Conservation (phyloP, 2,797 vertebrate species). For the Coilia nasus region DNA sequence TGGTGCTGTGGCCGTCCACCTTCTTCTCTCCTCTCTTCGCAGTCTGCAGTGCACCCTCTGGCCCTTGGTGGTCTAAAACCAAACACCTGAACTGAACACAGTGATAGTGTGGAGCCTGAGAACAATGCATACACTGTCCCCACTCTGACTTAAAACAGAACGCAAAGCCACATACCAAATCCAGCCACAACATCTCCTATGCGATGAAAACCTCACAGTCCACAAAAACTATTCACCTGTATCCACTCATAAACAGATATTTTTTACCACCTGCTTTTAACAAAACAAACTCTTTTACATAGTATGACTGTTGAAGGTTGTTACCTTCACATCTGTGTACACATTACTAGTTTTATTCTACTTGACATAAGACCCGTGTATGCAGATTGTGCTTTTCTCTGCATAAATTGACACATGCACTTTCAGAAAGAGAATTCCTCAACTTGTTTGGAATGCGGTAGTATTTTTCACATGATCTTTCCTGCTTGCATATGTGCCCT, state of each 20-base stretch:
- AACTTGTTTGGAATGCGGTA: neutral
- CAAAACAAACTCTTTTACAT: neutral
- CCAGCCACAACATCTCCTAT: neutral
- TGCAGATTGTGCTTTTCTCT: neutral
- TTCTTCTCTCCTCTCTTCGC: neutral
- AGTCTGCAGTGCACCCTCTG: neutral
- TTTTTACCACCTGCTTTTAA: neutral
- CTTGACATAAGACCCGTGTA: neutral
- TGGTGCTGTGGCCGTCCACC: neutral
- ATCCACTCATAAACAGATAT: neutral
- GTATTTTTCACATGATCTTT: neutral
- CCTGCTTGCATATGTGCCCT: neutral
- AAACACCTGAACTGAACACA: neutral
- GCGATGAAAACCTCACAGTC: neutral
- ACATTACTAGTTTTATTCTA: neutral
- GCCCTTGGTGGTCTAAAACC: neutral
- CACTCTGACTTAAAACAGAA: neutral
- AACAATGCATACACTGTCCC: constrained; percentile 6
- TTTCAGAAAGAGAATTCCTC: neutral
- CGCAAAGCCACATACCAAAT: neutral
- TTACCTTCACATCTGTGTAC: neutral
- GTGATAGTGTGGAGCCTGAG: neutral
- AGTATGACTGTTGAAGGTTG: neutral
- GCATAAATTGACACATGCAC: neutral
- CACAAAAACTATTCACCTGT: neutral